Base-by-base conservation (phyloP, 1,140 invertebrate species). In the Sitophilus oryzae region DNA sequence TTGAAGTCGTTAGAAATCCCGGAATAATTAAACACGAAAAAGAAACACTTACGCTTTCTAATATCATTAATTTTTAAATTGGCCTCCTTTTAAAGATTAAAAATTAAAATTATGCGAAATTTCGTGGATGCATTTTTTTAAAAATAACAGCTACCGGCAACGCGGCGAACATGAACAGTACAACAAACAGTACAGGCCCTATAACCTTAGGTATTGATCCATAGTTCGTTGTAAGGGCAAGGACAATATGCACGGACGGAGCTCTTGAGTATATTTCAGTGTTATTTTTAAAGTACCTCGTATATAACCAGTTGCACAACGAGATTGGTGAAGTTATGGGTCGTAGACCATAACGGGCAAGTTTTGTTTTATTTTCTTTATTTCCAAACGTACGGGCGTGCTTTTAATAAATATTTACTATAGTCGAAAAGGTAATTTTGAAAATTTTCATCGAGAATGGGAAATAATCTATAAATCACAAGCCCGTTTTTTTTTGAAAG, bases 141-240 rank as follows among this genome's bases (percentile, higher is more conserved):
- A n/a, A n/a, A n/a, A 56, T 56, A 56, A 36, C 49, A 42, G 23
- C 37, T 56, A 44, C 25, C 44, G 55, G 55, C 55, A 57, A 57
- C 55, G 36, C 23, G 43, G 55, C 55, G 46, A 57, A 52, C 48
- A 57, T 52, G 43, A 57, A 51, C 47, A 6, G 55, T 49, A 46
- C 37, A 49, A 57, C 55, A 57, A 57, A 56, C 54, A 50, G 47
- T 57, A 57, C 48, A 57, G 55, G 55, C 55, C 44, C 48, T 52
- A 57, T 57, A 45, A 46, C 55, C 55, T 57, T 38, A 49, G 48
- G 48, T 57, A 57, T 57, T 57, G 55, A 57, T 57, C 55, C 48
- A 35, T 47, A 36, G 25, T 30, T 30, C 45, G 23, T 30, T 49
- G 35, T 56, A 36, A 43, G 53, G 53, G 53, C 40, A 49, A 40